Evolutionary conservation across 2,888 invertebrate species (phyloP).

Genomic region (Prosopocoilus inquinatus): DNA sequence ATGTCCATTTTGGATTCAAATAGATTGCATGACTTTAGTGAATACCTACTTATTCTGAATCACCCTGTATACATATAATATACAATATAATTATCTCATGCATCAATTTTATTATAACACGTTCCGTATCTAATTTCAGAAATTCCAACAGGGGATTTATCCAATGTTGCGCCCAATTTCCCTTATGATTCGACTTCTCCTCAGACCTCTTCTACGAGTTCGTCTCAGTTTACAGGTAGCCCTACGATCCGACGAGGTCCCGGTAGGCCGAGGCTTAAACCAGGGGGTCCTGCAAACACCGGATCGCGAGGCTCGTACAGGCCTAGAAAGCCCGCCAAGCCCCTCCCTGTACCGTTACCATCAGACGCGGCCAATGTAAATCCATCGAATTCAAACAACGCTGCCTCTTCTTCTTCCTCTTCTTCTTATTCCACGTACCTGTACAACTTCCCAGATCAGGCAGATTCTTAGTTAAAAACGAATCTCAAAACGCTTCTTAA

Average conservation of each 20-base stretch:
- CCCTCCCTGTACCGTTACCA: constrained; percentile 49
- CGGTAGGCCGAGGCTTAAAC: constrained; percentile 66
- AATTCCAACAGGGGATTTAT: neutral
- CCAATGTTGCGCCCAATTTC: neutral
- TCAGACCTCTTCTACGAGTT: constrained; percentile 12
- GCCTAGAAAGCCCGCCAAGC: constrained; percentile 56
- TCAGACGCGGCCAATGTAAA: constrained; percentile 39
- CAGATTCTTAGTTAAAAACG: constrained; percentile 13
- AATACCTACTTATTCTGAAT: too few relatives aligned
- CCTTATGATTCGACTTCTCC: neutral
- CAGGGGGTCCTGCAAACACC: constrained; percentile 63
- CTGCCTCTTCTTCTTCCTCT: constrained; percentile 23
- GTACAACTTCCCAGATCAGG: constrained; percentile 43
- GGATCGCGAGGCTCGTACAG: constrained; percentile 60
- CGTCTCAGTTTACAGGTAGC: constrained; percentile 9
- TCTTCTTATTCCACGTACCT: constrained; percentile 40
- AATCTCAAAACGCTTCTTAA: neutral
- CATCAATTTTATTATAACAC: neutral
- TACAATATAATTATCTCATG: neutral
- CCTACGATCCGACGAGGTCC: constrained; percentile 60
- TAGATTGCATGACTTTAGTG: too few relatives aligned
- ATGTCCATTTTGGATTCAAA: too few relatives aligned
- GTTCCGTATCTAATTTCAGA: neutral
- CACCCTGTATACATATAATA: too few relatives aligned
- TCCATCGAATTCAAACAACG: constrained; percentile 23